Conservation (phyloP, 92 coral and sea anemone species). For the Epizoanthus rinbou region DNA sequence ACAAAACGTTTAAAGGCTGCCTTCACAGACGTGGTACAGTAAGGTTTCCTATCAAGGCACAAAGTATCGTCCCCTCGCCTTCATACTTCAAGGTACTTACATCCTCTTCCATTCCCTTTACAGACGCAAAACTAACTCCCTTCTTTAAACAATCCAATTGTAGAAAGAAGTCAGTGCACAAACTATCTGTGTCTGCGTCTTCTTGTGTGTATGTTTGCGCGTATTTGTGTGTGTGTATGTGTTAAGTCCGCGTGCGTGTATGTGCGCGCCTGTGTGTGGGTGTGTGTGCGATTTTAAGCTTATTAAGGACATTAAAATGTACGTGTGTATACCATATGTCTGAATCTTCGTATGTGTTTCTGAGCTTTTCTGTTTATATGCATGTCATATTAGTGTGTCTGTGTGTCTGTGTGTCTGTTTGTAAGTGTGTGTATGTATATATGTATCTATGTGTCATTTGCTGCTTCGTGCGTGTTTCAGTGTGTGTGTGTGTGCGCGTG, state of each 20-base stretch:
- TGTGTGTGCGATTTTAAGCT: not conserved
- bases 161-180: not conserved
- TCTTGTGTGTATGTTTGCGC: not conserved
- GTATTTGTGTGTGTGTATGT: not conserved
- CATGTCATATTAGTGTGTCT: too few relatives aligned
- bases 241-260: not conserved
- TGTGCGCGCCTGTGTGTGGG: not conserved
- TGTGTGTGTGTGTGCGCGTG: not conserved
- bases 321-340: too few relatives aligned
- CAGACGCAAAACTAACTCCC: not conserved
- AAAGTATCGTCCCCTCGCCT: constrained; percentile 86
- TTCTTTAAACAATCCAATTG: not conserved
- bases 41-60: constrained; percentile 87
- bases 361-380: too few relatives aligned
- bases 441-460: not conserved
- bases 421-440: not conserved
- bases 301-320: too few relatives aligned
- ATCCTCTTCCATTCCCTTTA: not conserved
- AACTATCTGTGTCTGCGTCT: too few relatives aligned
- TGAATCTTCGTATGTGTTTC: too few relatives aligned
- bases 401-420: too few relatives aligned
- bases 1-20: constrained; percentile 84
- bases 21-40: constrained; percentile 85
- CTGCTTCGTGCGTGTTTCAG: not conserved
- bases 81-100: constrained; percentile 75